A percentile compares a stretch with the other conserved stretches of the same genome.
Conservation (phyloP, 2,888 invertebrate species). For the Laspeyria flexula region DNA sequence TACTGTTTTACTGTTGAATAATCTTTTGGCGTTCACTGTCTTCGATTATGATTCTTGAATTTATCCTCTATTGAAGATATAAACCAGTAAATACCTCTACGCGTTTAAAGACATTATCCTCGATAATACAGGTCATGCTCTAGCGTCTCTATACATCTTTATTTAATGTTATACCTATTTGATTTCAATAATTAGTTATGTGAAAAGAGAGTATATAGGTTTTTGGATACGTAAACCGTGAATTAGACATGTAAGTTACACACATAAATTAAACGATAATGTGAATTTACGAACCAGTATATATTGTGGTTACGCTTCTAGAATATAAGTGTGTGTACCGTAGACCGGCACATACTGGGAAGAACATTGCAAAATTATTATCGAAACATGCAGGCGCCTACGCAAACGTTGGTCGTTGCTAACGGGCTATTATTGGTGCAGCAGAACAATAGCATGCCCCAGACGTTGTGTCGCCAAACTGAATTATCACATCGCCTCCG, state of each 20-base stretch:
- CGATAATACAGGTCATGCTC: not conserved
- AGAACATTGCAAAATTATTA: conserved; percentile 22
- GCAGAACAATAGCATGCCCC: conserved; percentile 66
- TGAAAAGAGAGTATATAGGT: too few species aligned
- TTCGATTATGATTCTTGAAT: too few species aligned
- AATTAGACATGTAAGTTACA: too few species aligned
- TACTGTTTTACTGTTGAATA: too few species aligned
- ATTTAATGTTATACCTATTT: too few species aligned
- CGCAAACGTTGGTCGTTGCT: conserved; percentile 49
- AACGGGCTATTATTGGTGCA: conserved; percentile 69
- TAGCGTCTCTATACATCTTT: too few species aligned
- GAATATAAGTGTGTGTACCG: conserved; percentile 5
- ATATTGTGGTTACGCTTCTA: not conserved
- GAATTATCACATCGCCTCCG: conserved; percentile 64
- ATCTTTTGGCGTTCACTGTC: not conserved
- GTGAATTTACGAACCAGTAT: not conserved
- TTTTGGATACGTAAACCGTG: too few species aligned
- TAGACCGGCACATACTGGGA: not conserved
- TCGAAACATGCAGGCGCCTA: conserved; percentile 40
- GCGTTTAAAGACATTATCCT: not conserved
- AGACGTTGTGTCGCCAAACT: conserved; percentile 77
- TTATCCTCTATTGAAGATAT: too few species aligned
- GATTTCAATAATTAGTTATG: too few species aligned
- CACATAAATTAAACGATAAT: not conserved
- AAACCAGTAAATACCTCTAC: too few species aligned